phyloP scores from a whole-genome alignment of 1,140 invertebrate genomes.

The Heliothis subflexa region DNA sequence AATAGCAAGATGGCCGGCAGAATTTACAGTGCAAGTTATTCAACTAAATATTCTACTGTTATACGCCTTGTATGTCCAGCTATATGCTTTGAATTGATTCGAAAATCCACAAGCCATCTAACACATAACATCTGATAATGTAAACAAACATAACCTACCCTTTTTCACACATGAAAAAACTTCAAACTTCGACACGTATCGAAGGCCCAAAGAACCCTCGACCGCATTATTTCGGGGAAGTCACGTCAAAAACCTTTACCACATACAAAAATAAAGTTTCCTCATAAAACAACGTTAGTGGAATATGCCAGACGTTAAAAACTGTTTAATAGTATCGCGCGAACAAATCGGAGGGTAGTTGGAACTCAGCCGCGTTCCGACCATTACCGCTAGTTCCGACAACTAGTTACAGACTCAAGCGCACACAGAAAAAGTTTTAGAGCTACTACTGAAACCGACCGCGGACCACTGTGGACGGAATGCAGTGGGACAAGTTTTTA shows the following conservation, averaged over 20 bases:
- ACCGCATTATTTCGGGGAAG: slow-evolving; percentile 19
- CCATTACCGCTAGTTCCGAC: slow-evolving; percentile 47
- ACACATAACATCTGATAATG: too few relatives aligned
- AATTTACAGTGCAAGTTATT: neutral
- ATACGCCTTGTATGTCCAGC: neutral
- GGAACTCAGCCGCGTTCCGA: slow-evolving; percentile 40
- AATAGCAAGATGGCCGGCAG: neutral
- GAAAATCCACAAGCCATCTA: too few relatives aligned
- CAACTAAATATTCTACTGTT: neutral
- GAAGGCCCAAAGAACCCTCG: neutral
- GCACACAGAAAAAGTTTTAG: slow-evolving; percentile 44
- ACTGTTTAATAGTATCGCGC: slow-evolving; percentile 46
- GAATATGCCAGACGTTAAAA: slow-evolving; percentile 46
- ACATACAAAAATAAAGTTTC: slow-evolving; percentile 27
- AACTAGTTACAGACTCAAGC: slow-evolving; percentile 48
- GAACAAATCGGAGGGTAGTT: slow-evolving; percentile 46
- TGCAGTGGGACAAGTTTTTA: slow-evolving; percentile 1
- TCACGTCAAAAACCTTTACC: slow-evolving; percentile 17
- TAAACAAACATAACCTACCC: slow-evolving; percentile 1
- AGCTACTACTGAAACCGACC: slow-evolving; percentile 38
- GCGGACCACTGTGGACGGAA: neutral
- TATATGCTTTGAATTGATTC: too few relatives aligned
- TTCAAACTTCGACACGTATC: neutral
- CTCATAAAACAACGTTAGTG: slow-evolving; percentile 45
- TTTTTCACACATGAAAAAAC: neutral